Percentiles rank a stretch among this genome's conserved stretches.
phyloP scores from a whole-genome alignment of 2,797 vertebrate species.

The Sylvilagus floridanus region DNA sequence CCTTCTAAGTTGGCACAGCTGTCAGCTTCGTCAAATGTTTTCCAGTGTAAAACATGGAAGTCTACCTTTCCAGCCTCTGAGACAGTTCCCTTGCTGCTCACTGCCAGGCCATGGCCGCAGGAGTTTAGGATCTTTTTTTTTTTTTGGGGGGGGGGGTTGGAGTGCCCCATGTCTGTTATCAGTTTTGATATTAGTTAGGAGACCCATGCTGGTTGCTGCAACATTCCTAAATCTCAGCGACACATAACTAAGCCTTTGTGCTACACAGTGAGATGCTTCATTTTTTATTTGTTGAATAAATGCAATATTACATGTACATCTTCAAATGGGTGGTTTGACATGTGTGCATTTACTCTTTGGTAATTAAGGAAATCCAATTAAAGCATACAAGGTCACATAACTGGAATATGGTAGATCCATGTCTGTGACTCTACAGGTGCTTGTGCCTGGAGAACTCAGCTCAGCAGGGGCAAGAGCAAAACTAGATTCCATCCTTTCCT shows the following conservation, averaged over 20 bases:
- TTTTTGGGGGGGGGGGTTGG: neutral
- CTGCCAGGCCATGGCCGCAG: neutral
- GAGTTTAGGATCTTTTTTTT: neutral
- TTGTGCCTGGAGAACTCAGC: neutral
- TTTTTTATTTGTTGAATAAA: neutral
- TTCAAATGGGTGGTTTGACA: neutral
- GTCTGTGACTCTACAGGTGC: fast-evolving
- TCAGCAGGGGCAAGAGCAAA: neutral
- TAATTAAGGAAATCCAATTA: neutral
- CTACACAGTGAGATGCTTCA: neutral
- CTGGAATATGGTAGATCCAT: neutral
- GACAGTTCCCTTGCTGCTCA: neutral
- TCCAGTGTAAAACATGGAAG: no score
- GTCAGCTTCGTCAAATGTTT: neutral
- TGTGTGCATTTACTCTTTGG: conserved; percentile 5
- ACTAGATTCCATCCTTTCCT: neutral
- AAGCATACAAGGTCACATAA: neutral
- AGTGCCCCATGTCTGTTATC: neutral
- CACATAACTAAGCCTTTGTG: neutral
- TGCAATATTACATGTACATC: neutral
- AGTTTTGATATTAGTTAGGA: neutral
- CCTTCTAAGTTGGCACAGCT: neutral
- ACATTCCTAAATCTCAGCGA: neutral
- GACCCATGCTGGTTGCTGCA: neutral
- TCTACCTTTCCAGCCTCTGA: neutral